Evolutionary conservation across 2,888 invertebrate genomes (phyloP).

Genomic region (Carterocephalus palaemon): DNA sequence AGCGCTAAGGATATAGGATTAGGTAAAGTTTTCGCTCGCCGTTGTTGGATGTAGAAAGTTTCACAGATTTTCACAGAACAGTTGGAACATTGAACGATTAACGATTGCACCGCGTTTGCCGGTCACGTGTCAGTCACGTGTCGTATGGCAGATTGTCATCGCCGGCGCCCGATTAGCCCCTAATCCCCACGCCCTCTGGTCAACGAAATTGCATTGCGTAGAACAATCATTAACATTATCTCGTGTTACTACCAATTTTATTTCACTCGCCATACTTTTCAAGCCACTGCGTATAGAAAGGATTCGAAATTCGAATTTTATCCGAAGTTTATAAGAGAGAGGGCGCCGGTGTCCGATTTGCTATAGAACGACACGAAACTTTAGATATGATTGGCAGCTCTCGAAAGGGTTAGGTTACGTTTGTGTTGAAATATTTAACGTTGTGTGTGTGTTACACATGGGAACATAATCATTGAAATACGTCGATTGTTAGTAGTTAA

Average conservation of each 20-base stretch:
- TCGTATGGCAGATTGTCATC: constrained; percentile 62
- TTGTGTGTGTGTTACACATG: too few relatives aligned
- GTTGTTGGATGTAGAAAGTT: background rate
- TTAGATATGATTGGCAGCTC: constrained; percentile 48
- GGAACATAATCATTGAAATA: too few relatives aligned
- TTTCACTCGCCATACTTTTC: constrained; percentile 47
- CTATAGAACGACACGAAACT: constrained; percentile 44
- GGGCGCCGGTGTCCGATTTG: constrained; percentile 17
- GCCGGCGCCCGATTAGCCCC: constrained; percentile 66
- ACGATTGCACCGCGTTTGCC: constrained; percentile 32
- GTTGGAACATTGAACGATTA: too few relatives aligned
- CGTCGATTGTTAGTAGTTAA: too few relatives aligned
- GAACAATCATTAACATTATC: constrained; percentile 64
- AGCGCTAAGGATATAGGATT: background rate
- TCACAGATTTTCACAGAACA: constrained; percentile 10
- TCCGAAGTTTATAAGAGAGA: background rate
- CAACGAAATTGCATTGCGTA: constrained; percentile 57
- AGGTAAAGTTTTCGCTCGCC: background rate
- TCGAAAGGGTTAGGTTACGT: constrained; percentile 28
- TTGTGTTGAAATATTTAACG: constrained; percentile 9
- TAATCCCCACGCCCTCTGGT: constrained; percentile 65
- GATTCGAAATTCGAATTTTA: constrained; percentile 12
- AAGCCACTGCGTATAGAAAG: constrained; percentile 35
- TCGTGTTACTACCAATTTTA: constrained; percentile 59
- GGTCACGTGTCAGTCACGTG: constrained; percentile 49